Evolutionary conservation across 2,113 vertebrate species (phyloP).

Genomic region (Saimiri boliviensis): DNA sequence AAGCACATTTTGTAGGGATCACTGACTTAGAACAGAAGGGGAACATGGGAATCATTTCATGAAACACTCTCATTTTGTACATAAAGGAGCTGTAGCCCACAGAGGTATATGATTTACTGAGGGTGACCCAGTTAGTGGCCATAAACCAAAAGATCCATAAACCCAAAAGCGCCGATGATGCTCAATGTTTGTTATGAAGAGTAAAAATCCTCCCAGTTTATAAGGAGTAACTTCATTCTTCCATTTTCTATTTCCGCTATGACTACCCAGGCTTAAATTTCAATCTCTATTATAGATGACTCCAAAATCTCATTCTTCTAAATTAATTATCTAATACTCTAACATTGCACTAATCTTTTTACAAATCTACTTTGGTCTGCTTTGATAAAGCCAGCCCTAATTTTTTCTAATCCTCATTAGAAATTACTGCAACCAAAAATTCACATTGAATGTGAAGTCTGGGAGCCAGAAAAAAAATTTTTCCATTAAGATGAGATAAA

Average conservation of each 20-base stretch:
- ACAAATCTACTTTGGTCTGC: not conserved
- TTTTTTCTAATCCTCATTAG: not conserved
- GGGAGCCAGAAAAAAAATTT: not conserved
- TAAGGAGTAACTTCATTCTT: not conserved
- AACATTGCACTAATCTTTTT: not conserved
- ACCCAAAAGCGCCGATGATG: not conserved
- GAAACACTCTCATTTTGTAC: slow-evolving; percentile 26
- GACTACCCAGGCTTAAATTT: not conserved
- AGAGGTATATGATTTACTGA: slow-evolving; percentile 32
- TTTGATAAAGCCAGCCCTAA: not conserved
- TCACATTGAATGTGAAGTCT: not conserved
- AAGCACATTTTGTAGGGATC: slow-evolving; percentile 21
- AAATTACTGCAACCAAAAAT: not conserved
- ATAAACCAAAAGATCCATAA: not conserved
- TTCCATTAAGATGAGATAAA: not conserved
- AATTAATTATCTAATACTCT: not conserved
- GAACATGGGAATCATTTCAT: not conserved
- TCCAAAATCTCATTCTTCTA: slow-evolving; percentile 16
- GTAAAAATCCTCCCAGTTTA: not conserved
- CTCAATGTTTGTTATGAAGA: not conserved
- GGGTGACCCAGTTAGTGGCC: not conserved
- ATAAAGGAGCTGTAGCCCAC: not conserved
- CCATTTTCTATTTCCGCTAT: not conserved
- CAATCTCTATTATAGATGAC: not conserved
- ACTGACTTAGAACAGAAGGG: slow-evolving; percentile 24